Base-by-base conservation (phyloP, 2,113 vertebrate genomes). In the Eubucco bourcierii region DNA sequence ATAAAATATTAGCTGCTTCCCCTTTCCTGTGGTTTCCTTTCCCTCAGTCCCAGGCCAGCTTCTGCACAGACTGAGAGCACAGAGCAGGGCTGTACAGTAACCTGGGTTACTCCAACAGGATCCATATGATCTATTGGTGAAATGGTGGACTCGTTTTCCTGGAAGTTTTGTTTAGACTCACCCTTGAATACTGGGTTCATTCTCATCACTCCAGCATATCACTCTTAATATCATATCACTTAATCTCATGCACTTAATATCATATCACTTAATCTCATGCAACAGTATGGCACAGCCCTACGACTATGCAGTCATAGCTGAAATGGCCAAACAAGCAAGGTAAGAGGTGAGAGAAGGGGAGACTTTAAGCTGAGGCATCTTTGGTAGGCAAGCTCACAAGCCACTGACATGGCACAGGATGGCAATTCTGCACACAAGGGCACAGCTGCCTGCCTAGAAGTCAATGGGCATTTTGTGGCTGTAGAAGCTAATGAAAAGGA, bases 261-360 rank as follows among this genome's bases (percentile, higher is more conserved):
- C n/a, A n/a, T n/a, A n/a, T n/a, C 64, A 85, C 86, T 59, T 60
- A 55, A 55, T 46, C 78, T 61, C 14, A 6, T 2, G 39, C 33
- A 72, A 20, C 6, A 72, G 66, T 2, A 0, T 1, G 19, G 68
- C 80, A 71, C 34, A 46, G 75, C 46, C 79, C 67, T 73, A 1
- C 56, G 79, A 46, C 67, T 34, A 19, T 0, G 0, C 72, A 66
- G 60, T 46, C 81, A 66, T 6, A 14, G 75, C n/a, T 27, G 90
- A 68, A 58, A n/a, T 2, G 37, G 28, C 47, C 2, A 3, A 67
- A n/a, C 0, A 0, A 46, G 67, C 2, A 44, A 60, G 31, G 47
- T 53, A 58, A 34, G 50, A 8, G 76, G 20, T n/a, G 29, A 27
- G 27, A 72, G 50, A 15, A 76, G 55, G n/a, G 50, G 44, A 76